Base-by-base conservation (phyloP, 2,113 vertebrate species). In the Chelonoidis abingdonii region DNA sequence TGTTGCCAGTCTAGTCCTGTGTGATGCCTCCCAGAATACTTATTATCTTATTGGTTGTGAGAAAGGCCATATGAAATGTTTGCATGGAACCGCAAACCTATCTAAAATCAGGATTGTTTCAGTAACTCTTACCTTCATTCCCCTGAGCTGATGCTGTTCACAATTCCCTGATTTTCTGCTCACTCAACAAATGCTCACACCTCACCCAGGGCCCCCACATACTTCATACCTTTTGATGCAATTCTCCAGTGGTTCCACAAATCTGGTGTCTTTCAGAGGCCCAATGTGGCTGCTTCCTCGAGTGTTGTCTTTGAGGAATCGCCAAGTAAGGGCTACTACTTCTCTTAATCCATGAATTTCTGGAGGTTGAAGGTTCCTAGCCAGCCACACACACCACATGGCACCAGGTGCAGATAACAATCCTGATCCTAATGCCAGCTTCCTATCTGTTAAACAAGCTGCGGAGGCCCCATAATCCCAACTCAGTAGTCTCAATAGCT, bases 141-240 rank as follows among this genome's bases (percentile, higher is more conserved):
- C 1, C 24, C 80, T 82, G 72, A 89, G 56, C 53, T 62, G 6
- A 9, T 6, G 0, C 1, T 57, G 53, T 35, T 57, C 10, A 76
- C 5, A 11, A 31, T 57, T 50, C 35, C 80, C 83, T 78, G 41
- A 4, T 12, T 35, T 86, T 93, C 19, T 62, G 4, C 22, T 31
- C 13, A 5, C 14, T 44, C 4, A 72, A 56, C 35, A 57, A 12
- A 76, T 76, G 75, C 22, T 76, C 38, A 27, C 24, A 47, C 41
- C 41, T 44, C 75, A 76, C 6, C 10, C 75, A 76, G 25, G 22
- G 11, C 19, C 13, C 10, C 41, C 25, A 25, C 5, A 2, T 0
- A 1, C 14, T 47, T 31, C 54, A 72, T 59, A n/a, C 22, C 88
- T 47, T 11, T 9, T 22, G 3, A 47, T 50, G 24, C 44, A 53